Percentiles rank a stretch among this genome's conserved stretches.
phyloP scores from a whole-genome alignment of 2,113 vertebrate genomes.

The Dascyllus trimaculatus region DNA sequence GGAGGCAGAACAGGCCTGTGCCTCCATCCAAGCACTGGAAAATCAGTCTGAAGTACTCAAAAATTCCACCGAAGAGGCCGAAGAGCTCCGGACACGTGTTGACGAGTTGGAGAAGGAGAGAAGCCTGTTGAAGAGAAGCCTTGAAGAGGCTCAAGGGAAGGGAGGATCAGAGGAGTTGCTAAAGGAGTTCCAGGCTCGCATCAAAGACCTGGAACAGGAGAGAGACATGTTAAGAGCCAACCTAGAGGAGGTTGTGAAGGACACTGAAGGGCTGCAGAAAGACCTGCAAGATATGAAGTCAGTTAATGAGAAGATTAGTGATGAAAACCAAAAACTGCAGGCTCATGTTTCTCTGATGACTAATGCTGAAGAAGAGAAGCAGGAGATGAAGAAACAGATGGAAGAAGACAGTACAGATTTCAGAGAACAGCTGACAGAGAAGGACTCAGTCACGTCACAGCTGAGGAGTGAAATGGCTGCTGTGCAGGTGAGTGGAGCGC shows the following conservation, averaged over 20 bases:
- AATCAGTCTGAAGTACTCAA: constrained; percentile 52
- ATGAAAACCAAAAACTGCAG: constrained; percentile 88
- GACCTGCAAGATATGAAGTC: constrained; percentile 89
- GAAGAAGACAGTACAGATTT: constrained; percentile 75
- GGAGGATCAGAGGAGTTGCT: constrained; percentile 58
- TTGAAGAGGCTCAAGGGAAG: constrained; percentile 82
- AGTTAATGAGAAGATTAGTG: constrained; percentile 84
- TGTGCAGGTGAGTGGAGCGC: constrained; percentile 88
- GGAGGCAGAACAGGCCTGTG: constrained; percentile 73
- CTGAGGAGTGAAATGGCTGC: constrained; percentile 85
- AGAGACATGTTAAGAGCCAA: constrained; percentile 83
- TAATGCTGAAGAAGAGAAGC: constrained; percentile 72
- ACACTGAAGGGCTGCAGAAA: constrained; percentile 85
- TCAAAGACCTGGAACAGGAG: constrained; percentile 86
- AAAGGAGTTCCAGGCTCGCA: constrained; percentile 82
- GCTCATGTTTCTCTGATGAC: constrained; percentile 76
- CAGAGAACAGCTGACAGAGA: constrained; percentile 85
- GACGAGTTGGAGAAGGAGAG: constrained; percentile 79
- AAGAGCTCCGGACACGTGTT: constrained; percentile 58
- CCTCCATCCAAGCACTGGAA: constrained; percentile 73
- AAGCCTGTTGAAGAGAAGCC: constrained; percentile 72
- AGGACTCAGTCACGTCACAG: constrained; percentile 86
- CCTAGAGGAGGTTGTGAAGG: constrained; percentile 84
- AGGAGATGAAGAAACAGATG: constrained; percentile 22
- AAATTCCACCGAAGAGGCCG: constrained; percentile 35